Conservation (phyloP, 2,797 vertebrate genomes). For the Aeoliscus strigatus region DNA sequence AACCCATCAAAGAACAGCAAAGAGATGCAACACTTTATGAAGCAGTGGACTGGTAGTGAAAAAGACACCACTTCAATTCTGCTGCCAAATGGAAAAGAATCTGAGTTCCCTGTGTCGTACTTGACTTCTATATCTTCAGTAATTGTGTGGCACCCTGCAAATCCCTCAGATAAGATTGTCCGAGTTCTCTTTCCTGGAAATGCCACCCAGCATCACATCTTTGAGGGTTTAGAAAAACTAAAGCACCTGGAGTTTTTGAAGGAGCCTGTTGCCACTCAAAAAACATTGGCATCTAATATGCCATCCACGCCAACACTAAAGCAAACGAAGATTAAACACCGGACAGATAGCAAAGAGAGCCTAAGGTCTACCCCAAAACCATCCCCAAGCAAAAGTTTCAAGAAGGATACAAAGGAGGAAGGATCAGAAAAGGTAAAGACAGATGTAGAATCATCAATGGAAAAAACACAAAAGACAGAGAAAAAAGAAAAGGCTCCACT, state of each 20-base stretch:
- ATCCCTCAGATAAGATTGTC: conserved; percentile 91
- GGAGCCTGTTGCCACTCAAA: conserved; percentile 87
- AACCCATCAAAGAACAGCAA: conserved; percentile 93
- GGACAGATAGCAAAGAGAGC: conserved; percentile 92
- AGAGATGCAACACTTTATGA: conserved; percentile 93
- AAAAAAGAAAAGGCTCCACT: conserved; percentile 84
- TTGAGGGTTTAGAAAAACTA: conserved; percentile 95
- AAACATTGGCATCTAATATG: conserved; percentile 76
- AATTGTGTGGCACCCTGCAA: conserved; percentile 97
- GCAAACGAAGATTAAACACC: conserved; percentile 88
- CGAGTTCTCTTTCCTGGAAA: conserved; percentile 95
- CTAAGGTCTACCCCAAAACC: conserved; percentile 84
- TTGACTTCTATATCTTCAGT: conserved; percentile 91
- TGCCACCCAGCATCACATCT: conserved; percentile 88
- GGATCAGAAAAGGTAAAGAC: conserved; percentile 75
- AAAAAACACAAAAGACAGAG: conserved; percentile 81
- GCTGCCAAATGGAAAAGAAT: conserved; percentile 86
- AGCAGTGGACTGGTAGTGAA: conserved; percentile 90
- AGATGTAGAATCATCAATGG: conserved; percentile 66
- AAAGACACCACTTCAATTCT: conserved; percentile 86
- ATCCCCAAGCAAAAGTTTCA: conserved; percentile 77
- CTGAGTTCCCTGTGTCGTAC: conserved; percentile 88
- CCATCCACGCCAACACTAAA: conserved; percentile 81
- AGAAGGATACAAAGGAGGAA: conserved; percentile 90
- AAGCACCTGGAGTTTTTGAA: conserved; percentile 95